Conservation (phyloP, 2,797 vertebrate genomes). For the Macrochelys suwanniensis region DNA sequence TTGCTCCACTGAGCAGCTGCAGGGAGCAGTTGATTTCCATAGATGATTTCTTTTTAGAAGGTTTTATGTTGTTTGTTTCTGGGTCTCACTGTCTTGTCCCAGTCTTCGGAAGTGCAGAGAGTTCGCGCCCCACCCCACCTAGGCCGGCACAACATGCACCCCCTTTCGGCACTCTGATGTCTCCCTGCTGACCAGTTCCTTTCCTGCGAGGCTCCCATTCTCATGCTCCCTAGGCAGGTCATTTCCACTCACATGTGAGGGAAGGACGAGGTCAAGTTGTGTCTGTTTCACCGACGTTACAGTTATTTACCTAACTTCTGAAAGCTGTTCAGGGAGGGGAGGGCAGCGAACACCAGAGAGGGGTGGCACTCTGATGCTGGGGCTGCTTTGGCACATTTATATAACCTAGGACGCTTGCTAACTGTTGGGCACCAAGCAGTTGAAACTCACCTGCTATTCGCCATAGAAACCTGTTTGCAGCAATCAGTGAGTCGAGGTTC, state of each 20-base stretch:
- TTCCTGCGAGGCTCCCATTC: neutral
- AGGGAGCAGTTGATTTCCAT: neutral
- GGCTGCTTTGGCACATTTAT: neutral
- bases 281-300: neutral
- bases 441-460: neutral
- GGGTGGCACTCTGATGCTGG: neutral
- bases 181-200: neutral
- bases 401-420: accelerated
- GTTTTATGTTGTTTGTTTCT: neutral
- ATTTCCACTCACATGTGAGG: neutral
- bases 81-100: neutral
- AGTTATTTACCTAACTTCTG: neutral
- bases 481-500: neutral
- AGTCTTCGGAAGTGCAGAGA: neutral
- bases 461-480: neutral
- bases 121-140: neutral
- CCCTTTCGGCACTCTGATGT: neutral
- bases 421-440: neutral
- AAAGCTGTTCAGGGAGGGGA: neutral
- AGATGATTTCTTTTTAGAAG: neutral
- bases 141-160: neutral
- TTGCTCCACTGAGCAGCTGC: neutral
- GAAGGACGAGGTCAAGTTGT: neutral
- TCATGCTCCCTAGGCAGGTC: accelerated
- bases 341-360: neutral